These are phyloP conservation scores for Chionomys nivalis DNA, from an alignment of 2,113 vertebrate genomes.

Conservation along the genomic window DNA sequence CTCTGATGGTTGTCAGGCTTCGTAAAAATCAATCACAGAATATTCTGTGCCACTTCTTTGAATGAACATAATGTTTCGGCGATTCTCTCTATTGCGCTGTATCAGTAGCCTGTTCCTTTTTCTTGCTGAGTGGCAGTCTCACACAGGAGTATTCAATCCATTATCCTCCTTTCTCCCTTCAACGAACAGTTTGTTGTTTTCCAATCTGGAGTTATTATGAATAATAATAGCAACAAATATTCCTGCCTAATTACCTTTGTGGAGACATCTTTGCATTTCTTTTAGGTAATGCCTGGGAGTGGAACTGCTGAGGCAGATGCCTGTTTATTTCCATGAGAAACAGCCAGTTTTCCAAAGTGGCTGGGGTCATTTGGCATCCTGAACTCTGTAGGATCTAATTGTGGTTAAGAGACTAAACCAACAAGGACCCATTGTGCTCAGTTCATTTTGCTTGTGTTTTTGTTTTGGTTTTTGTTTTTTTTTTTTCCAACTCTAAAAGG, in stretches of 20 bases:
- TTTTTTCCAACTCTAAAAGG: conserved; percentile 39
- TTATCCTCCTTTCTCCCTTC: background rate
- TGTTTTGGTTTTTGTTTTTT: too few species aligned
- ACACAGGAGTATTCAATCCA: background rate
- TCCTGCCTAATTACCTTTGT: conserved; percentile 25
- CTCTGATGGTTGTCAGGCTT: background rate
- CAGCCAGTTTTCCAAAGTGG: background rate
- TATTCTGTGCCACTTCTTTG: background rate
- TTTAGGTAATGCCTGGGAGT: conserved; percentile 3
- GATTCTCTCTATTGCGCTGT: background rate
- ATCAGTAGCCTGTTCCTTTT: background rate
- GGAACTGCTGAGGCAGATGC: background rate
- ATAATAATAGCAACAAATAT: background rate
- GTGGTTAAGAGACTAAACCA: background rate
- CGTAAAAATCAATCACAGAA: background rate
- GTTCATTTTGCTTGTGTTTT: too few species aligned
- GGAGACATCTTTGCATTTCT: conserved; percentile 8
- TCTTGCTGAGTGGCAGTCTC: background rate
- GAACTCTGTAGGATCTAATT: background rate
- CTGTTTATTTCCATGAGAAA: conserved; percentile 57
- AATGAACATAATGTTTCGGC: background rate
- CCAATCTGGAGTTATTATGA: background rate
- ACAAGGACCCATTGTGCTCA: background rate
- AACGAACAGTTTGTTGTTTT: background rate
- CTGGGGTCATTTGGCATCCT: conserved; percentile 22